Conservation (phyloP, 2,888 invertebrate genomes). For the Drosophila kambysellisi region DNA sequence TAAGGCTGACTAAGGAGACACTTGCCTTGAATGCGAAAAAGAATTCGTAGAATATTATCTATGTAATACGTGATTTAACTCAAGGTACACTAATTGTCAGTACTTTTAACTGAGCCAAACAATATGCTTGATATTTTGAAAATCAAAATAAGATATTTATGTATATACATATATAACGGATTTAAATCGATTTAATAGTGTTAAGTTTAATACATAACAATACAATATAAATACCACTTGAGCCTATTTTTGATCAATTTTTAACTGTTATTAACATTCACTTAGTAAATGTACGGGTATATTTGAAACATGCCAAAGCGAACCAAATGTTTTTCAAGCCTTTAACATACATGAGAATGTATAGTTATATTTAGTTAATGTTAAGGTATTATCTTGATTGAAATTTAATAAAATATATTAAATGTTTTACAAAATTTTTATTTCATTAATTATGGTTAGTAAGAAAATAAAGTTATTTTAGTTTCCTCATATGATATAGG, state of each 20-base stretch:
- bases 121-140: constrained; percentile 35
- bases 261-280: constrained; percentile 47
- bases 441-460: neutral
- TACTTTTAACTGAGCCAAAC: constrained; percentile 30
- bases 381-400: neutral
- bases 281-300: constrained; percentile 3
- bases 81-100: constrained; percentile 48
- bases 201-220: constrained; percentile 45
- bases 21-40: constrained; percentile 64
- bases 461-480: neutral
- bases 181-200: constrained; percentile 43
- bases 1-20: constrained; percentile 85
- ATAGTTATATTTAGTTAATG: neutral
- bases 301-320: constrained; percentile 24
- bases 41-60: constrained; percentile 41
- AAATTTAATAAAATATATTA: constrained; percentile 5
- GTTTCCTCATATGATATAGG: neutral
- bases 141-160: constrained; percentile 33
- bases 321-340: constrained; percentile 11
- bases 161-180: constrained; percentile 17
- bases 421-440: neutral
- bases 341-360: neutral
- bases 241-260: constrained; percentile 50
- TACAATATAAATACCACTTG: constrained; percentile 11
- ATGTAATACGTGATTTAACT: constrained; percentile 30